Evolutionary conservation across 2,113 vertebrate species (phyloP), one percentile per base, ranked within the genome.

Genomic region (Cricetomys ansorgei): DNA sequence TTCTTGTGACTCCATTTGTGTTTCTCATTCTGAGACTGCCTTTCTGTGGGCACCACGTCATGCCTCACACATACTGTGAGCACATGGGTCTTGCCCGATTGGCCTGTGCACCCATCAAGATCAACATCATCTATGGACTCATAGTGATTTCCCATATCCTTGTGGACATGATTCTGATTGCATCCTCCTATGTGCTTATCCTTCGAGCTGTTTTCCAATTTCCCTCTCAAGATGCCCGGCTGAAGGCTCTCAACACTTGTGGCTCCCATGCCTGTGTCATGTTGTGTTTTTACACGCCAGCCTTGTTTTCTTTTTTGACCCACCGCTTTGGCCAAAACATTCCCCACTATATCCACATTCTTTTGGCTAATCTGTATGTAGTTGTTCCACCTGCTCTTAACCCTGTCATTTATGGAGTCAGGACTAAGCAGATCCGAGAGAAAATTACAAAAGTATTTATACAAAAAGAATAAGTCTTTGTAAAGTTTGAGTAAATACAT

Each of bases 221-320:
- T 88, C 94, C 94, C 0, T 94, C 97, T 87, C 96, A 93, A 37
- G 94, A 94, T 1, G 94, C 95, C 25, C 3, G 70, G 29, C 57
- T 95, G 12, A 98, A 97, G 53, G 94, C 97, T 67, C 85, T 97
- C 37, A 94, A 88, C 25, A 97, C 95, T 7, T 94, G 86, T 13
- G 69, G 93, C 31, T 97, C 93, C 5, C 97, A 96, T 3, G 3
- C 96, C 50, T 95, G 92, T 55, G 76, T 95, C 83, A 89, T 95
- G 89, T 48, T 97, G 2, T 97, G 95, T 40, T 96, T 97, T 87
- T 96, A 97, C 43, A 92, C 64, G 25, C 92, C 80, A 5, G 96
- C 96, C 31, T 85, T 97, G 90, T 98, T 98, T 94, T 97, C 96
- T 79, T 98, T 97, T 72, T 89, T 97, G 96, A 96, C 96, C 17